Conservation (phyloP, 1,140 invertebrate genomes). For the Chironomus striatipennis region DNA sequence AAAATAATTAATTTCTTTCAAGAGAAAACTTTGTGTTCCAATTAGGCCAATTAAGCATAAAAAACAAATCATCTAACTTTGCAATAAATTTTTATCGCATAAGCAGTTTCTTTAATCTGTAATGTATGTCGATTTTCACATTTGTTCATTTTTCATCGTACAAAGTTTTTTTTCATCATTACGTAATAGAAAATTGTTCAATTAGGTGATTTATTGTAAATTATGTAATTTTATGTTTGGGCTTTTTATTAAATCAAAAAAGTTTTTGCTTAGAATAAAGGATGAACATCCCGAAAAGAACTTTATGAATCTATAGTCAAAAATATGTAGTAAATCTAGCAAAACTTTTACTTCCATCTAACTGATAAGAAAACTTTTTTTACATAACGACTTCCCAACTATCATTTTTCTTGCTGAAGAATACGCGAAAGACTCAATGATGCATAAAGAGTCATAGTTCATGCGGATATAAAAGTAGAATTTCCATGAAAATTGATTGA, state of each 20-base stretch:
- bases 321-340: too few species aligned
- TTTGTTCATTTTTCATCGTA: neutral
- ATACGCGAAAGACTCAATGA: too few species aligned
- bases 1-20: neutral
- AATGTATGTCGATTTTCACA: neutral
- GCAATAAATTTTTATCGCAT: neutral
- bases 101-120: neutral
- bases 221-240: neutral
- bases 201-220: constrained; percentile 3
- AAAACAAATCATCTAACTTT: constrained; percentile 14
- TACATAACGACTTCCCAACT: too few species aligned
- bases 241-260: constrained; percentile 15
- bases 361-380: too few species aligned
- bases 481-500: too few species aligned
- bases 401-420: too few species aligned
- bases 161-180: neutral
- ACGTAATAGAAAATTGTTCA: neutral
- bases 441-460: too few species aligned
- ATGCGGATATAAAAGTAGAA: too few species aligned
- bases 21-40: neutral
- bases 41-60: constrained; percentile 8
- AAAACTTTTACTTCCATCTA: too few species aligned
- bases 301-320: too few species aligned
- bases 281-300: too few species aligned
- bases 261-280: neutral